Evolutionary conservation across 2,113 vertebrate genomes (phyloP).

Genomic region (Ceratotherium simum): DNA sequence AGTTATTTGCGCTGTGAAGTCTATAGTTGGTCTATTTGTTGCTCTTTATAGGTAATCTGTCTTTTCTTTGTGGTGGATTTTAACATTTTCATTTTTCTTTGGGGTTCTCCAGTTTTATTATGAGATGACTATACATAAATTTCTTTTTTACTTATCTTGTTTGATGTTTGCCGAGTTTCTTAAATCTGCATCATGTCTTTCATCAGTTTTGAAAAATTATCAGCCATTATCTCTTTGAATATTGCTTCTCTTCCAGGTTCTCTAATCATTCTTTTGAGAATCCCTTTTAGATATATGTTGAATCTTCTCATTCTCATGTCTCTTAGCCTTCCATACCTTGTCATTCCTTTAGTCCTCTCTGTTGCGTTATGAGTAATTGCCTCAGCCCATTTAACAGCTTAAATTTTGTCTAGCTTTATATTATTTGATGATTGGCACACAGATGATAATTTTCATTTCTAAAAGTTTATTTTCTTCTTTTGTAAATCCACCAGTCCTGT

Average conservation of each 20-base stretch:
- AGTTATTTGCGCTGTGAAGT: neutral
- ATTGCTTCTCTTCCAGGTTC: neutral
- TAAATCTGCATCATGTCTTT: neutral
- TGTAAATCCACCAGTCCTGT: neutral
- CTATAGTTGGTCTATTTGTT: neutral
- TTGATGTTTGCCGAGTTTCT: constrained; percentile 9
- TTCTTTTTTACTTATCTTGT: neutral
- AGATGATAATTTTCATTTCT: neutral
- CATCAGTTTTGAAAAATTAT: constrained; percentile 26
- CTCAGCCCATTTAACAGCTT: neutral
- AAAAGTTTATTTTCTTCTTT: neutral
- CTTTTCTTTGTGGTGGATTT: constrained; percentile 27
- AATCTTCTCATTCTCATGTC: neutral
- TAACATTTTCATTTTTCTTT: neutral
- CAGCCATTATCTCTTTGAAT: neutral
- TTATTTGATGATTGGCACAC: neutral
- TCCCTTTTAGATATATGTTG: neutral
- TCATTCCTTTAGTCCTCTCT: neutral
- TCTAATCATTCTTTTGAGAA: neutral
- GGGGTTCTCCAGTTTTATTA: neutral
- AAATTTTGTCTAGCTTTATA: neutral
- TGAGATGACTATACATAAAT: neutral
- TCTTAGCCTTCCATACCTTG: neutral
- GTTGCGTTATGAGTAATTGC: neutral
- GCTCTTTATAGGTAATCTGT: neutral